Base-by-base conservation (phyloP, 2,113 vertebrate species). In the Paedocypris sp. region DNA sequence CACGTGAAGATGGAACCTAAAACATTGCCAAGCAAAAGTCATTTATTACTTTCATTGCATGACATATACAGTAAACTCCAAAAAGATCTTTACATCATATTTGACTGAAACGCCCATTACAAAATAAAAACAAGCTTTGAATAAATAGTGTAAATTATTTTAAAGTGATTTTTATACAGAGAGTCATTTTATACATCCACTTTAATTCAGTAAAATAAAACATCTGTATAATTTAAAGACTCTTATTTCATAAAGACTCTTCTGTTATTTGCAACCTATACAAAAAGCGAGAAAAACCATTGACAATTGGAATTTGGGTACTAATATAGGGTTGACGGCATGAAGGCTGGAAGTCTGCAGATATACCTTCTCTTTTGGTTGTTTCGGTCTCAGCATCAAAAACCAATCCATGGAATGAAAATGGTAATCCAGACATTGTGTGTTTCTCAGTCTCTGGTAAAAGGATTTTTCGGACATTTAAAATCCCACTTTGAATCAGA, bases 71-170 rank as follows among this genome's bases (percentile, higher is more conserved):
- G 72, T 88, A 86, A 75, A 83, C 84, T 80, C 81, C 82, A 83
- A 85, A 88, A 86, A 80, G 78, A 70, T 84, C 29, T 84, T 80
- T 74, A 80, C 73, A 73, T 88, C 86, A 86, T 86, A 87, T 86
- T 82, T n/a, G 50, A 75, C 69, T 75, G 83, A 90, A 88, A 90
- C 85, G 80, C 86, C 82, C 80, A 88, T 91, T 93, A 89, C 79
- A 94, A 94, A 93, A 96, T 88, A 92, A 92, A 83, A 90, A 84
- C 82, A 88, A 89, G 89, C 87, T 91, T 73, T 84, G 76, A 90
- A 89, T 90, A 87, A 88, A 88, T 73, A 86, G 76, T 60, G 77
- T 83, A 81, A 72, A 75, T 86, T 85, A 74, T 75, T 84, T 83
- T 76, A 75, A 71, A 69, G 87, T 83, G 73, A 78, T 80, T 79